These are phyloP conservation scores for Dermolepida albohirtum DNA, from an alignment of 2,888 invertebrate species.

Conservation along the genomic window DNA sequence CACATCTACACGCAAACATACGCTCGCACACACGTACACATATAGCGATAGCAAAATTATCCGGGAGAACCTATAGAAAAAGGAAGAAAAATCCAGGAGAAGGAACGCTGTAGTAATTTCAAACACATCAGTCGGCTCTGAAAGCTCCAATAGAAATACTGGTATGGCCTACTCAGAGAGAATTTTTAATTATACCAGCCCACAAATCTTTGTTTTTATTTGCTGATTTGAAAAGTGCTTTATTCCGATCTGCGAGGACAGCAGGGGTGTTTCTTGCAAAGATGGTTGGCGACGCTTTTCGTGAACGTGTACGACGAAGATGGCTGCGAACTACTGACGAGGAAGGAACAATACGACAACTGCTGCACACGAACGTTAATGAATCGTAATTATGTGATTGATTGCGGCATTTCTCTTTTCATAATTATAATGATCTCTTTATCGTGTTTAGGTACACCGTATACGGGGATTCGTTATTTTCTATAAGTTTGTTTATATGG, in stretches of 20 bases:
- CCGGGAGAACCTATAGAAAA: conserved; percentile 37
- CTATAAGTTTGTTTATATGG: too few species aligned
- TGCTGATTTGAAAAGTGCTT: conserved; percentile 61
- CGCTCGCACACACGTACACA: conserved; percentile 20
- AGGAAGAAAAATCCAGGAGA: conserved; percentile 32
- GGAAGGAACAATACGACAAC: not conserved
- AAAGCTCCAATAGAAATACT: conserved; percentile 58
- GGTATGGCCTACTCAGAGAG: conserved; percentile 57
- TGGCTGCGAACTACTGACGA: not conserved
- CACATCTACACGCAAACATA: conserved; percentile 10
- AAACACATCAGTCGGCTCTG: conserved; percentile 31
- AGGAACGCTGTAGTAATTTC: conserved; percentile 16
- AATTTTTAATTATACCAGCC: conserved; percentile 66
- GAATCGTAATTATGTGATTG: conserved; percentile 41
- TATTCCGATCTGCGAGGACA: conserved; percentile 52
- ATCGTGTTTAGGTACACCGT: conserved; percentile 6
- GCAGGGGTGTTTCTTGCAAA: conserved; percentile 53
- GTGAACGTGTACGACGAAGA: not conserved
- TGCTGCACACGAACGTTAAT: conserved; percentile 23
- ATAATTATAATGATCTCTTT: conserved; percentile 35
- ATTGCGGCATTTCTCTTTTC: conserved; percentile 30
- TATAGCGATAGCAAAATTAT: conserved; percentile 9
- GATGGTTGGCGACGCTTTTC: conserved; percentile 52
- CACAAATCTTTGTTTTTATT: conserved; percentile 64
- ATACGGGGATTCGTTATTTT: not conserved